Evolutionary conservation across 2,888 invertebrate species (phyloP).

Genomic region (Phaonia tiefii): DNA sequence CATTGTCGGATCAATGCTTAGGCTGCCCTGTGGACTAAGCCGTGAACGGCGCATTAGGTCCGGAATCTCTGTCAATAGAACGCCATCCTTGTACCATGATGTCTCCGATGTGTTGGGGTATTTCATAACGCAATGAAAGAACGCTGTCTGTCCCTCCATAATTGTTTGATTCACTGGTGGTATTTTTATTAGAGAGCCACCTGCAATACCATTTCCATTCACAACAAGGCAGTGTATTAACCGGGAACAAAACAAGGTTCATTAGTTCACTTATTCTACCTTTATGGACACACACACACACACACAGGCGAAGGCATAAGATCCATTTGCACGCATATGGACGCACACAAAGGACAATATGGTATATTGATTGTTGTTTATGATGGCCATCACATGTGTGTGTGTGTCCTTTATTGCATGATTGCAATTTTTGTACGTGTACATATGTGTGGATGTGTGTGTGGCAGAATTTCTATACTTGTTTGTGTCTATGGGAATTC

Average conservation of each 20-base stretch:
- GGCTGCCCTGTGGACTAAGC: conserved; percentile 88
- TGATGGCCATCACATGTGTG: neutral
- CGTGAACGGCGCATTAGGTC: conserved; percentile 84
- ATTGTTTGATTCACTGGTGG: conserved; percentile 94
- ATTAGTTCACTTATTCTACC: conserved; percentile 25
- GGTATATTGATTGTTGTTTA: conserved; percentile 50
- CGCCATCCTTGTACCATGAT: conserved; percentile 86
- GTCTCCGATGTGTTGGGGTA: conserved; percentile 84
- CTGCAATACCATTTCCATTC: conserved; percentile 81
- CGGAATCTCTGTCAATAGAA: conserved; percentile 83
- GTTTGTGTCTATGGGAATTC: conserved; percentile 3
- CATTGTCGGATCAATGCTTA: conserved; percentile 88
- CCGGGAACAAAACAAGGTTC: conserved; percentile 5
- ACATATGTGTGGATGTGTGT: conserved; percentile 21
- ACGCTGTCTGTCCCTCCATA: conserved; percentile 90
- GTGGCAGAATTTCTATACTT: conserved; percentile 9
- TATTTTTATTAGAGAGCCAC: conserved; percentile 92
- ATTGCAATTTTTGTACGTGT: conserved; percentile 30
- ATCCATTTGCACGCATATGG: neutral
- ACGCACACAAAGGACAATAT: conserved; percentile 43
- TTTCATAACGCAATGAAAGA: conserved; percentile 91
- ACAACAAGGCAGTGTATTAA: neutral
- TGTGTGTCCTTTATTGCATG: conserved; percentile 1
- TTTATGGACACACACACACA: conserved; percentile 18
- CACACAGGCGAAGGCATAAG: conserved; percentile 9